phyloP scores from a whole-genome alignment of 2,797 vertebrate species.

The Austrolebias charrua region DNA sequence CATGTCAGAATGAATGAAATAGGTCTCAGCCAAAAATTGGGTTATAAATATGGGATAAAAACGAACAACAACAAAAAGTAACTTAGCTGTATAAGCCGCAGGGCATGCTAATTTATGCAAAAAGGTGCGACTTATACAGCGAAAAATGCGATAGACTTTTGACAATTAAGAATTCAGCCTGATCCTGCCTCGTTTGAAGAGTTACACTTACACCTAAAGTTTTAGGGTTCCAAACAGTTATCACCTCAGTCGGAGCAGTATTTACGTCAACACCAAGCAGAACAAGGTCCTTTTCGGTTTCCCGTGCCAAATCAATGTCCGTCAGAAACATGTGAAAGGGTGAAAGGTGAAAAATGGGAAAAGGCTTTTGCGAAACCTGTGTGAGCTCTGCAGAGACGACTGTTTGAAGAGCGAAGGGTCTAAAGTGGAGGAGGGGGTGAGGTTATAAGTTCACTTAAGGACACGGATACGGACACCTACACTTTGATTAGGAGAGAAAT shows the following conservation, averaged over 20 bases:
- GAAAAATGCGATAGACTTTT: no score
- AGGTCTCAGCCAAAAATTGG: no score
- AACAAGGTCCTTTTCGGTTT: slow-evolving; percentile 63
- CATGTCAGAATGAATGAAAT: no score
- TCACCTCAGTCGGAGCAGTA: slow-evolving; percentile 32
- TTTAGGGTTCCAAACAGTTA: slow-evolving; percentile 9
- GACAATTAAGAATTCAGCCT: no score
- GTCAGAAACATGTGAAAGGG: slow-evolving; percentile 41
- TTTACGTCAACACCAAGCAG: slow-evolving; percentile 34
- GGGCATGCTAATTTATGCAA: no score
- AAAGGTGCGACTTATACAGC: no score
- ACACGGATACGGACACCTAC: slow-evolving; percentile 43
- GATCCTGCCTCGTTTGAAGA: background rate
- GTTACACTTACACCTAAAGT: slow-evolving; percentile 1
- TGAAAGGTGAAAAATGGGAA: slow-evolving; percentile 31
- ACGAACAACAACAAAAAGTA: no score
- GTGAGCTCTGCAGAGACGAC: slow-evolving; percentile 16
- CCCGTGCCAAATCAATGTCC: slow-evolving; percentile 61
- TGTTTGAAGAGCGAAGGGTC: slow-evolving; percentile 43
- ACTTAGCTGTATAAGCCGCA: no score
- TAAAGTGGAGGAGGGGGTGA: slow-evolving; percentile 40
- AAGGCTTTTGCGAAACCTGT: slow-evolving; percentile 28
- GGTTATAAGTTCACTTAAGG: slow-evolving; percentile 62
- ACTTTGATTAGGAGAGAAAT: slow-evolving; percentile 55
- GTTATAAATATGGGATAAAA: no score